Evolutionary conservation across 1,140 invertebrate species (phyloP).

Genomic region (Camponotus pennsylvanicus): DNA sequence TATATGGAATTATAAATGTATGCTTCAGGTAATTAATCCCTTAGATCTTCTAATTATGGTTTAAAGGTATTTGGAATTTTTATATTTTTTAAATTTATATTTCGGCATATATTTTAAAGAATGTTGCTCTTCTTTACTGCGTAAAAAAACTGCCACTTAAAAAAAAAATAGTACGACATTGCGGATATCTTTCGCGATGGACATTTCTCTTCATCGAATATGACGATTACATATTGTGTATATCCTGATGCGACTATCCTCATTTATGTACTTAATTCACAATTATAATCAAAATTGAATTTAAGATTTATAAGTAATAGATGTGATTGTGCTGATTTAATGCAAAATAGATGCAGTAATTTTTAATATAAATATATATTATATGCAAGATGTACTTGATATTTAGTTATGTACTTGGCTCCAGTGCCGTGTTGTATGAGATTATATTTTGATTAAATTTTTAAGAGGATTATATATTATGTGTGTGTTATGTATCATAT

Average conservation of each 20-base stretch:
- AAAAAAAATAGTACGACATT: not conserved
- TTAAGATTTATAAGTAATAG: constrained; percentile 20
- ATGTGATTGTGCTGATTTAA: constrained; percentile 34
- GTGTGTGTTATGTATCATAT: constrained; percentile 1
- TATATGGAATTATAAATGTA: constrained; percentile 38
- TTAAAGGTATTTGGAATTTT: too few relatives aligned
- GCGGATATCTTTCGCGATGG: not conserved
- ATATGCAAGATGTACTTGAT: constrained; percentile 47
- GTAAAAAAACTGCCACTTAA: not conserved
- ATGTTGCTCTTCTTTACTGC: not conserved
- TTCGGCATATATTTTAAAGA: not conserved
- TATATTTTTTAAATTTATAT: not conserved
- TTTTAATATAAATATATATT: constrained; percentile 15
- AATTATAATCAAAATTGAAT: constrained; percentile 12
- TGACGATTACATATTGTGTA: not conserved
- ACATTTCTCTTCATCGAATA: not conserved
- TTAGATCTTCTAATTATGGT: too few relatives aligned
- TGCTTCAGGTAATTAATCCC: not conserved
- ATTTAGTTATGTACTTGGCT: constrained; percentile 20
- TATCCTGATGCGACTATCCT: constrained; percentile 1
- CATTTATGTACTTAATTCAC: constrained; percentile 43
- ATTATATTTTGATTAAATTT: constrained; percentile 48
- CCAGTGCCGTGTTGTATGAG: constrained; percentile 4
- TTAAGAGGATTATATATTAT: constrained; percentile 9
- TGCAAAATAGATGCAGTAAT: constrained; percentile 14